These are phyloP conservation scores for Axinella damicornis DNA, from an alignment of 37 sponge, comb jelly and placozoan species.

Conservation along the genomic window DNA sequence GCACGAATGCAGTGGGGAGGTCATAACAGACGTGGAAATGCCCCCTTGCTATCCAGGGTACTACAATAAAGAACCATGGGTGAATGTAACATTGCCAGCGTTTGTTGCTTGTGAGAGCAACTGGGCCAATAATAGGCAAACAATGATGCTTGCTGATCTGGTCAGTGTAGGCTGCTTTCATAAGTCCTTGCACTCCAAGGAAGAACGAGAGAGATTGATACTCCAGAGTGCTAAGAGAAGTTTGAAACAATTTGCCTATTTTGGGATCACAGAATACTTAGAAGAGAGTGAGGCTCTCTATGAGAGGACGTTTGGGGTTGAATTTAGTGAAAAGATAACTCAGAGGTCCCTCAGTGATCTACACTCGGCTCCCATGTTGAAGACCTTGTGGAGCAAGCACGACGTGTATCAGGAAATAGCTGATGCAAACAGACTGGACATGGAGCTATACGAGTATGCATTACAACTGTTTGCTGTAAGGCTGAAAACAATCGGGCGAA, in stretches of 20 bases:
- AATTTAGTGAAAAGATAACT: slow-evolving; percentile 55
- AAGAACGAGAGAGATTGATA: slow-evolving; percentile 31
- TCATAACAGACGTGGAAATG: slow-evolving; percentile 24
- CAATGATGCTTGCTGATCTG: slow-evolving; percentile 80
- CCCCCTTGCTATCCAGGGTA: slow-evolving; percentile 82
- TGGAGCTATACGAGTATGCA: slow-evolving; percentile 85
- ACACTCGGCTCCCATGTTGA: slow-evolving; percentile 43
- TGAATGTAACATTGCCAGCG: slow-evolving; percentile 55
- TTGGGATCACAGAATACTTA: slow-evolving; percentile 83
- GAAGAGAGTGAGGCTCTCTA: slow-evolving; percentile 67
- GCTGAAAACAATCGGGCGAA: slow-evolving; percentile 1
- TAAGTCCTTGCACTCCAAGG: background rate
- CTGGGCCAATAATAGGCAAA: slow-evolving; percentile 87
- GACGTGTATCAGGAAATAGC: slow-evolving; percentile 37
- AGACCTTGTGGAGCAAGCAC: slow-evolving; percentile 33
- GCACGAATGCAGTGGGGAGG: slow-evolving; percentile 41
- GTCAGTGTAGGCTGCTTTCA: slow-evolving; percentile 65
- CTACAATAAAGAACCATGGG: slow-evolving; percentile 60
- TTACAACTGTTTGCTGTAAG: slow-evolving; percentile 61
- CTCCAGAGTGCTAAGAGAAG: slow-evolving; percentile 80
- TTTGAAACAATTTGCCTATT: slow-evolving; percentile 64
- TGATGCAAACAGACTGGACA: slow-evolving; percentile 68
- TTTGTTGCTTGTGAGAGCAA: slow-evolving; percentile 83
- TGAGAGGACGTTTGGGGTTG: slow-evolving; percentile 77
- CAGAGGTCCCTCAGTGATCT: slow-evolving; percentile 27